These are phyloP conservation scores for Oreochromis mossambicus DNA, from an alignment of 2,797 vertebrate genomes.

Conservation along the genomic window DNA sequence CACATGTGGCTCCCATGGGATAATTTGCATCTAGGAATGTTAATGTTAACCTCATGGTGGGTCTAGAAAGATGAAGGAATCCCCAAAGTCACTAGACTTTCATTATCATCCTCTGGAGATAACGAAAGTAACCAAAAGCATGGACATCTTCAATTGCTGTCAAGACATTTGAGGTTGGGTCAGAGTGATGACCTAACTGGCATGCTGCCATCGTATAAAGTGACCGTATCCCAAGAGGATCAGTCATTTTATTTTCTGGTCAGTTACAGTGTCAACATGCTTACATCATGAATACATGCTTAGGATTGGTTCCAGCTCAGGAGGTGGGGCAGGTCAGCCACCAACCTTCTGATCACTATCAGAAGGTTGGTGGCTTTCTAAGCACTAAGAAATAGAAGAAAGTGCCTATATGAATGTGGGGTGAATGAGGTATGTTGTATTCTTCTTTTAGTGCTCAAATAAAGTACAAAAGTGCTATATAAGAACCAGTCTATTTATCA, in stretches of 20 bases:
- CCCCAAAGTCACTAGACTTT: neutral
- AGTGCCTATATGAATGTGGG: neutral
- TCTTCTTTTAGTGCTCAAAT: neutral
- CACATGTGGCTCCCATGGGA: neutral
- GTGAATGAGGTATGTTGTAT: neutral
- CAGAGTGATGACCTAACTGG: neutral
- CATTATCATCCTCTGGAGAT: neutral
- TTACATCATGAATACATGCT: neutral
- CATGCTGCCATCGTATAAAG: neutral
- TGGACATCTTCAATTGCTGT: neutral
- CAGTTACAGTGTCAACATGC: neutral
- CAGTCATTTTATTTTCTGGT: neutral
- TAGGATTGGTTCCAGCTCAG: neutral
- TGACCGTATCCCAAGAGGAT: neutral
- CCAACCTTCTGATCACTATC: neutral
- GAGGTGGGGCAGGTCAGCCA: neutral
- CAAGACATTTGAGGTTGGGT: neutral
- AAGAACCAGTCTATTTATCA: neutral
- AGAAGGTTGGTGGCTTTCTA: neutral
- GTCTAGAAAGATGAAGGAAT: neutral
- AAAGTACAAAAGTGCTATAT: neutral
- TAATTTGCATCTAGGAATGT: neutral
- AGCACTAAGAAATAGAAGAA: neutral
- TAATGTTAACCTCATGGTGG: neutral
- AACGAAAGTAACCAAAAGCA: neutral